These are phyloP conservation scores for Eueremaeus valkanovi DNA, from an alignment of 2,888 invertebrate species.

Conservation along the genomic window DNA sequence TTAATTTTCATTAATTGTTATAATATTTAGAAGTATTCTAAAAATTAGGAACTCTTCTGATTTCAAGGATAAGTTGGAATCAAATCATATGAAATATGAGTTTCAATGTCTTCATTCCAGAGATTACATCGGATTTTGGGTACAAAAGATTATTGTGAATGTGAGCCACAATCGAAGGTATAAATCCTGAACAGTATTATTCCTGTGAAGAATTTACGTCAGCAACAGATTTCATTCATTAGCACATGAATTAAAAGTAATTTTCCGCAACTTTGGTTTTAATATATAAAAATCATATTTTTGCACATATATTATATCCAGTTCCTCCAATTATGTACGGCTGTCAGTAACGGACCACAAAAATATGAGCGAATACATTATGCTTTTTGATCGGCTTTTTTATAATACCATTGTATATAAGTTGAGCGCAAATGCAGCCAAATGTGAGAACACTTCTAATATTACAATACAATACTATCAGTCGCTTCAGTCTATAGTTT, in stretches of 20 bases:
- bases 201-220: conserved; percentile 25
- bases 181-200: conserved; percentile 18
- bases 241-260: conserved; percentile 37
- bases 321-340: conserved; percentile 30
- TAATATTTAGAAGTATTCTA: too few relatives aligned
- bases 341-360: conserved; percentile 29
- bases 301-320: conserved; percentile 33
- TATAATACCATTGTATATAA: conserved; percentile 19
- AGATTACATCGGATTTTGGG: too few relatives aligned
- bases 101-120: too few relatives aligned
- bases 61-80: too few relatives aligned
- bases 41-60: too few relatives aligned
- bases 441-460: not conserved
- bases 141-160: too few relatives aligned
- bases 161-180: not conserved
- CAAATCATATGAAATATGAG: too few relatives aligned
- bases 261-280: conserved; percentile 35
- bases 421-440: conserved; percentile 15
- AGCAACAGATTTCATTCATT: conserved; percentile 13
- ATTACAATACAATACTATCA: conserved; percentile 12
- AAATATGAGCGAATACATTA: conserved; percentile 20
- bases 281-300: conserved; percentile 28
- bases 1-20: too few relatives aligned
- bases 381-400: conserved; percentile 20
- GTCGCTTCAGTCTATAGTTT: not conserved